phyloP scores from a whole-genome alignment of 2,797 vertebrate genomes.

The Stomatorhinus walkeri region DNA sequence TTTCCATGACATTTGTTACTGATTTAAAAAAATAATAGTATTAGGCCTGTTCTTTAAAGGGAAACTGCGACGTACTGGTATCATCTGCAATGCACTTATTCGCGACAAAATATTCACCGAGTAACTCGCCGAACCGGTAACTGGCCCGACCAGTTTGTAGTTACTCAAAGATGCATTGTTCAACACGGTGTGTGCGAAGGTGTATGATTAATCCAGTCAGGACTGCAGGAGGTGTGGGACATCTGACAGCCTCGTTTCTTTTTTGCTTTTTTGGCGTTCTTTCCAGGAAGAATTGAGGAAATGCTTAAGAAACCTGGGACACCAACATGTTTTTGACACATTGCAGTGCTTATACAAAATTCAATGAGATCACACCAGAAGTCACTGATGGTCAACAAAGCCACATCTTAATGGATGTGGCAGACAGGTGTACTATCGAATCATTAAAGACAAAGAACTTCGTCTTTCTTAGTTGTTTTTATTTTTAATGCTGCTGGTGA shows the following conservation, averaged over 20 bases:
- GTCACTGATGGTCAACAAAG: not conserved
- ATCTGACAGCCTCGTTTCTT: not conserved
- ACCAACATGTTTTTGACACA: not conserved
- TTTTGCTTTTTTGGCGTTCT: not conserved
- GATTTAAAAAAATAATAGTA: not conserved
- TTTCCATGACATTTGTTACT: not conserved
- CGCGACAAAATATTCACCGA: not conserved
- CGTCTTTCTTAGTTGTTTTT: not conserved
- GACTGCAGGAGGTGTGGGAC: not conserved
- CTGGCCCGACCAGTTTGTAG: not conserved
- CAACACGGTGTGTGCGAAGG: not conserved
- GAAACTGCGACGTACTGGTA: not conserved
- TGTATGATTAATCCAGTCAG: not conserved
- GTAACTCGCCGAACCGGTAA: conserved; percentile 1
- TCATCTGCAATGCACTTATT: not conserved
- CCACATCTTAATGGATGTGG: not conserved
- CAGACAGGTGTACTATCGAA: not conserved
- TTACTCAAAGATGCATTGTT: conserved; percentile 6
- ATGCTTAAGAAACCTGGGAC: not conserved
- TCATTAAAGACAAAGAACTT: not conserved
- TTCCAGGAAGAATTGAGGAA: not conserved
- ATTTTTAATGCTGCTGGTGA: not conserved
- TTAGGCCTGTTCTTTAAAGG: not conserved
- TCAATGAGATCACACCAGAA: not conserved
- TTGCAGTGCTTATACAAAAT: not conserved